A percentile compares a stretch with the other conserved stretches of the same genome.
Conservation (phyloP, 2,113 vertebrate genomes). For the Gasterosteus aculeatus region DNA sequence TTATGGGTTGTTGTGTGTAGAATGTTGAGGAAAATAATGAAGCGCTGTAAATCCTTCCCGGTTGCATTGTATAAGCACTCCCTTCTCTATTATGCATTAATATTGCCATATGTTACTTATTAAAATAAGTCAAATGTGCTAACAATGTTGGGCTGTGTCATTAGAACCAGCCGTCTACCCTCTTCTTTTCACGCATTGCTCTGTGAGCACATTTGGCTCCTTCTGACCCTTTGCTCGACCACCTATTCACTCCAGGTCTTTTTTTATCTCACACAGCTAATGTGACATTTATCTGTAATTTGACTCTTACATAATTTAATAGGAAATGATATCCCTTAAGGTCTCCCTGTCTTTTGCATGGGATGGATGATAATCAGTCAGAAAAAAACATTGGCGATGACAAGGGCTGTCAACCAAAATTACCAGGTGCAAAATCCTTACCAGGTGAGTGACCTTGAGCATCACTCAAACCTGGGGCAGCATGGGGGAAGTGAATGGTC, state of each 20-base stretch:
- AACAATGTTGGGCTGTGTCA: slow-evolving; percentile 59
- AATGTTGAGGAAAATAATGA: no score
- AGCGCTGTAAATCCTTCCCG: no score
- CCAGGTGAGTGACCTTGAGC: slow-evolving; percentile 75
- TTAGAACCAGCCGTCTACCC: slow-evolving; percentile 34
- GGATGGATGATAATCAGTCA: slow-evolving; percentile 79
- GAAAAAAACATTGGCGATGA: slow-evolving; percentile 73
- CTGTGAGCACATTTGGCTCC: slow-evolving; percentile 21
- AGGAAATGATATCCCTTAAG: slow-evolving; percentile 83
- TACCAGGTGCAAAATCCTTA: slow-evolving; percentile 71
- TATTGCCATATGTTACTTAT: slow-evolving; percentile 43
- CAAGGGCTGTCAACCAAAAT: slow-evolving; percentile 79
- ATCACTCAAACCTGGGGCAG: slow-evolving; percentile 44
- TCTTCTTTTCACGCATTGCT: slow-evolving; percentile 23
- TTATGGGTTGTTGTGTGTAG: no score
- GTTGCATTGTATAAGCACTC: no score
- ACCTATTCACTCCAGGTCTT: slow-evolving; percentile 73
- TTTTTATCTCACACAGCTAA: slow-evolving; percentile 75
- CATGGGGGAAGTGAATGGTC: slow-evolving; percentile 30
- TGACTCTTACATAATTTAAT: slow-evolving; percentile 81
- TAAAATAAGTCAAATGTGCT: slow-evolving; percentile 36
- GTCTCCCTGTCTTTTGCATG: slow-evolving; percentile 82
- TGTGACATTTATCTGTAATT: slow-evolving; percentile 84
- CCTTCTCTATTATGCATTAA: slow-evolving; percentile 8
- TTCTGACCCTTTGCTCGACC: slow-evolving; percentile 31